phyloP scores from a whole-genome alignment of 2,797 vertebrate species.

The Poecilia gillii region DNA sequence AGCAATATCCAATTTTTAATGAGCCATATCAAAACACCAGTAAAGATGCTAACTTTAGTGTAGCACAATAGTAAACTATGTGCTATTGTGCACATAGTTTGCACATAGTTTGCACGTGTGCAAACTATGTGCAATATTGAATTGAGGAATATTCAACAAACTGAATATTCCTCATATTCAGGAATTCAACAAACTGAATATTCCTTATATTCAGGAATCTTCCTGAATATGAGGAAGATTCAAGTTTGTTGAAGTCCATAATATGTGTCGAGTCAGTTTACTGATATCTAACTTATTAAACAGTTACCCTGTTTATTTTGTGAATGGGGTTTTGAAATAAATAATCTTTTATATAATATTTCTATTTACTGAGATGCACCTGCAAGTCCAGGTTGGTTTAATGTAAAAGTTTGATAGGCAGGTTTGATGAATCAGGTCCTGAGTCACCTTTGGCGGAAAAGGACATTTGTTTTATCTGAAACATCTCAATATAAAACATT shows the following conservation, averaged over 20 bases:
- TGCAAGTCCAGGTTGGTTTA: background rate
- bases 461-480: background rate
- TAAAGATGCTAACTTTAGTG: background rate
- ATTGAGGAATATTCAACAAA: no score
- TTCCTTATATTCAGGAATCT: no score
- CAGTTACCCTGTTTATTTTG: background rate
- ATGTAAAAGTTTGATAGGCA: no score
- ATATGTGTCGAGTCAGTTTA: background rate
- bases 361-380: background rate
- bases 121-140: no score
- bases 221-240: no score
- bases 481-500: background rate
- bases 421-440: no score
- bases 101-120: no score
- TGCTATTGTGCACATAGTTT: no score
- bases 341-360: background rate
- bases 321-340: background rate
- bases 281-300: background rate
- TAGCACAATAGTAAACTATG: background rate
- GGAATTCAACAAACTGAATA: no score
- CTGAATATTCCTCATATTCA: no score
- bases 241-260: background rate
- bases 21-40: background rate
- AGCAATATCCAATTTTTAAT: background rate
- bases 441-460: background rate